Base-by-base conservation (phyloP, 2,888 invertebrate genomes). In the Caenorhabditis japonica region DNA sequence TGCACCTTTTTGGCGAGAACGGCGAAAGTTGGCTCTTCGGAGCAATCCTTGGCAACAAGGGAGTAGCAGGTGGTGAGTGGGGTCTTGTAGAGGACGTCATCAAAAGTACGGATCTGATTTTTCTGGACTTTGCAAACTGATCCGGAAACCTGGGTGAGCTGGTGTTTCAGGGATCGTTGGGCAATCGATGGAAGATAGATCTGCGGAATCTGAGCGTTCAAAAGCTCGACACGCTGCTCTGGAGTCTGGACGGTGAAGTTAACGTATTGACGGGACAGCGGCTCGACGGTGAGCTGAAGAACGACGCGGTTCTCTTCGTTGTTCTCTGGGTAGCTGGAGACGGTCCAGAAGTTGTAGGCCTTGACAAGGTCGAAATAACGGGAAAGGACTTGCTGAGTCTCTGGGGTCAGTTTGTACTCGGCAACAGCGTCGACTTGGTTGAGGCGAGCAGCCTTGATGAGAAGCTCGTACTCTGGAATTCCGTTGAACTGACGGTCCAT, bases 1-100 rank as follows among this genome's bases (percentile, higher is more conserved):
- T 52, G 39, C 47, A 55, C 15, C 68, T 87, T 83, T 80, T 87
- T 87, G 61, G 85, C 83, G 39, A 88, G 79, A 33, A 89, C 87
- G 69, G 88, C 88, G 77, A 88, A 86, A 59, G 84, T 82, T 62
- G 85, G 81, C 71, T 80, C 59, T 19, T 84, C 79, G 15, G 88
- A 87, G 81, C 88, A 89, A 80, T 89, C 89, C 83, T 89, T 89
- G 78, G 88, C 87, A 64, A 89, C 69, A 19, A 89, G 83, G 58
- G 88, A 86, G 79, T 86, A 88, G 84, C 89, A 89, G 56, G 73
- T 79, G 59, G 83, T 80, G 49, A 86, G 64, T 39, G 86, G 83
- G 36, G 82, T 83, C 34, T 81, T 77, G 79, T 80, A 85, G 61
- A 61, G 58, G 39, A 84, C 77, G 33, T 80, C 80, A 60, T 88